These are phyloP conservation scores for Brachyalestes nurse DNA, from an alignment of 2,797 vertebrate species.

Conservation along the genomic window DNA sequence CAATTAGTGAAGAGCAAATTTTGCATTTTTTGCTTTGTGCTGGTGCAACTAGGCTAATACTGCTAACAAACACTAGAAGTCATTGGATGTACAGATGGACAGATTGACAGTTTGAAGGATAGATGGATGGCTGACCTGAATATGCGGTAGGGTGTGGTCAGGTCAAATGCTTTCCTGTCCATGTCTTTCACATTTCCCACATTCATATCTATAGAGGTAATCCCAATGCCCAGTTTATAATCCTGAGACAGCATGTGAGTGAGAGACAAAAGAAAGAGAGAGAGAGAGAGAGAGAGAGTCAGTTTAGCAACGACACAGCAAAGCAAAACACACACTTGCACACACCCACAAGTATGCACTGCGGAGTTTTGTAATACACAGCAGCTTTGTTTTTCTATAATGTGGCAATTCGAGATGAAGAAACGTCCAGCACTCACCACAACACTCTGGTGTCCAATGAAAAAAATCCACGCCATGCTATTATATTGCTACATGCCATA, in stretches of 20 bases:
- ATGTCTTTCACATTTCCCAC: conserved; percentile 91
- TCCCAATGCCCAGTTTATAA: conserved; percentile 85
- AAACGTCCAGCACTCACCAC: neutral
- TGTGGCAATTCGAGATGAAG: conserved; percentile 20
- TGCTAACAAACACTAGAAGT: too few species aligned
- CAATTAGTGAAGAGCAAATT: too few species aligned
- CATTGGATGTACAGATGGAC: neutral
- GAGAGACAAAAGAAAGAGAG: neutral
- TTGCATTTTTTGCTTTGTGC: too few species aligned
- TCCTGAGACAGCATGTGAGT: conserved; percentile 76
- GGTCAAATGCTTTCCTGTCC: conserved; percentile 88
- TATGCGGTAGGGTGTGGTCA: conserved; percentile 91
- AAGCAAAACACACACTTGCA: conserved; percentile 24
- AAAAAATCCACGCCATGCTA: neutral
- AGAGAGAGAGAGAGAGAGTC: neutral
- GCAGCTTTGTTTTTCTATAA: neutral
- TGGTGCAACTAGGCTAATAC: too few species aligned
- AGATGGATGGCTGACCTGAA: conserved; percentile 83
- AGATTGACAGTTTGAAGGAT: neutral
- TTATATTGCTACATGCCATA: neutral
- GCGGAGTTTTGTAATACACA: neutral
- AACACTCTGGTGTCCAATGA: conserved; percentile 10
- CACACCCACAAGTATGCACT: conserved; percentile 22
- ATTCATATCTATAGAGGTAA: conserved; percentile 95
- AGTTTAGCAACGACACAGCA: neutral